These are phyloP conservation scores for Acipenser oxyrinchus DNA, from an alignment of 2,797 vertebrate genomes.

Conservation along the genomic window DNA sequence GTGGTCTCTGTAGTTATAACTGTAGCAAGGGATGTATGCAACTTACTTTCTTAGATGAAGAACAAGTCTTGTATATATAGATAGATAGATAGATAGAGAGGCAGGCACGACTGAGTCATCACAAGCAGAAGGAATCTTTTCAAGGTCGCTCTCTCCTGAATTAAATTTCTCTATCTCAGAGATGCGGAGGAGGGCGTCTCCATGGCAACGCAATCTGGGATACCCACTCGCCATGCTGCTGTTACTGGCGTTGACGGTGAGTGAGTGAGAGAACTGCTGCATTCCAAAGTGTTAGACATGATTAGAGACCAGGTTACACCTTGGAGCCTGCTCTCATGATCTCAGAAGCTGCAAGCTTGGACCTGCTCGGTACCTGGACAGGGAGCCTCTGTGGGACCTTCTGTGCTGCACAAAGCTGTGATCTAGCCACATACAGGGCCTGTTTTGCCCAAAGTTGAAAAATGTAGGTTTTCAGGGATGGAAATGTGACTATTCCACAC, in stretches of 20 bases:
- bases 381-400: background rate
- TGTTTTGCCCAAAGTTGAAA: background rate
- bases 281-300: no score
- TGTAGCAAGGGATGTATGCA: no score
- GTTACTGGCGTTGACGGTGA: constrained; percentile 81
- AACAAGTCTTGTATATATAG: background rate
- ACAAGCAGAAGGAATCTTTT: no score
- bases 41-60: no score
- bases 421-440: background rate
- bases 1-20: no score
- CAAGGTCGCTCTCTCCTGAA: no score
- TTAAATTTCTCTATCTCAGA: constrained; percentile 51
- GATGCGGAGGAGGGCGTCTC: constrained; percentile 75
- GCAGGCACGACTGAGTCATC: background rate
- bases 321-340: background rate
- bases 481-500: no score
- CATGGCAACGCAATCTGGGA: constrained; percentile 91
- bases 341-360: background rate
- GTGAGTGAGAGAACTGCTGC: background rate
- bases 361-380: background rate
- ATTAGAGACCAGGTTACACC: background rate
- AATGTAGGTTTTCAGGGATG: no score
- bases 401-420: no score
- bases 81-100: background rate
- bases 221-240: constrained; percentile 89